Base-by-base conservation (phyloP, 2,888 invertebrate species). In the Ligdia adustata region DNA sequence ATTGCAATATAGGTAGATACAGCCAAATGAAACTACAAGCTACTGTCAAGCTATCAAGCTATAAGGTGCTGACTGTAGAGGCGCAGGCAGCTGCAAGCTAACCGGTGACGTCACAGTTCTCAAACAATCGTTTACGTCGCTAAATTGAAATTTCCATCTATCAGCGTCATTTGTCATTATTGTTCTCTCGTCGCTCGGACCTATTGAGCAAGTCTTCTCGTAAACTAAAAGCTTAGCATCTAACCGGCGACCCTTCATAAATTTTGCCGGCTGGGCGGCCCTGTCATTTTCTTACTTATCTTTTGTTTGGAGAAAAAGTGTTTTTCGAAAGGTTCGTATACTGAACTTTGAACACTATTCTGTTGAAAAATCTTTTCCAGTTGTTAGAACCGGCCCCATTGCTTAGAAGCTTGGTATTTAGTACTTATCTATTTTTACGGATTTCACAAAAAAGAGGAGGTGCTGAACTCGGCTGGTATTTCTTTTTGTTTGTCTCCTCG, bases 11-110 rank as follows among this genome's bases (percentile, higher is more conserved):
- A 7, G 6, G n/a, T n/a, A n/a, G n/a, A n/a, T n/a, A n/a, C n/a
- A 2, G 22, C 22, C 2, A 11, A 55, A 44, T 43, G 27, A 15
- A 45, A 54, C 43, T 13, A 34, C 22, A n/a, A 13, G 44, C 12
- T n/a, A 42, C 14, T 45, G 47, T 43, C 47, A 27, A 44, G 33
- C 11, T 20, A 56, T 59, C 55, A 48, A 24, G 15, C n/a, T n/a
- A n/a, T n/a, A 18, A 20, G 27, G 26, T 34, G 42, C 33, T 35
- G 12, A 35, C 35, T 29, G 15, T 11, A 22, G 2, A n/a, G 22
- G 9, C 22, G 22, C n/a, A 4, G 38, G 27, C 45, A 39, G 45
- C 45, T 45, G 38, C 38, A 39, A 32, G 22, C 44, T 18, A 34
- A 24, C 15, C 13, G 27, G 9, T 45, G 27, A 16, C 39, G 27